Percentiles rank a stretch among this genome's conserved stretches.
phyloP scores from a whole-genome alignment of 2,113 vertebrate species.

The Bubalus kerabau region DNA sequence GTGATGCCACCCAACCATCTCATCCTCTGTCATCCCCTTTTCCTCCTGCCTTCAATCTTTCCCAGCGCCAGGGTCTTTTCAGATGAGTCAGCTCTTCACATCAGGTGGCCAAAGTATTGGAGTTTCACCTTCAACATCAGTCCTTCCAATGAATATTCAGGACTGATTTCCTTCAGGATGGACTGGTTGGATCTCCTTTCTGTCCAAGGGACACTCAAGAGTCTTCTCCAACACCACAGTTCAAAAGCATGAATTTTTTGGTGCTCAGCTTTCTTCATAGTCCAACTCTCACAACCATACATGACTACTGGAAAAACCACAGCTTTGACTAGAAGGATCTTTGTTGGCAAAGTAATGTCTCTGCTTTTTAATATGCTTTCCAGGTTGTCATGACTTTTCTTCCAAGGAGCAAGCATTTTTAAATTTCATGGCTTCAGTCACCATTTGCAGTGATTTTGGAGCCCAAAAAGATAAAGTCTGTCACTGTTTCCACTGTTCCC shows the following conservation, averaged over 20 bases:
- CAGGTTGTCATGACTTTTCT: background rate
- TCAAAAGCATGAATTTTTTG: background rate
- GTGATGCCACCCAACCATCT: background rate
- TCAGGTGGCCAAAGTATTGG: background rate
- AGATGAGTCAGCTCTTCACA: background rate
- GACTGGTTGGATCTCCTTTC: background rate
- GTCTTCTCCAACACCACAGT: background rate
- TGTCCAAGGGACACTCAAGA: background rate
- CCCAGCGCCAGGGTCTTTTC: background rate
- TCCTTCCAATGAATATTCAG: background rate
- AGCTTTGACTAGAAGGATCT: background rate
- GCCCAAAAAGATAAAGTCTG: background rate
- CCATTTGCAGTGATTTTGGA: background rate
- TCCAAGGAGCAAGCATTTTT: background rate
- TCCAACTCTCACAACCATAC: background rate
- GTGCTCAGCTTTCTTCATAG: background rate
- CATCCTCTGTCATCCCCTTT: background rate
- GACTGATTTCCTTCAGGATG: background rate
- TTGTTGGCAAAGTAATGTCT: background rate
- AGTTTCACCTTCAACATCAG: background rate
- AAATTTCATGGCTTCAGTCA: background rate
- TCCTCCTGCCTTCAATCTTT: background rate
- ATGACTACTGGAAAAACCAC: background rate
- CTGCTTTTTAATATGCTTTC: background rate
- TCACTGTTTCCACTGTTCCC: background rate